Base-by-base conservation (phyloP, 53 echinoderm and acorn worm genomes). In the Patiria pectinifera region DNA sequence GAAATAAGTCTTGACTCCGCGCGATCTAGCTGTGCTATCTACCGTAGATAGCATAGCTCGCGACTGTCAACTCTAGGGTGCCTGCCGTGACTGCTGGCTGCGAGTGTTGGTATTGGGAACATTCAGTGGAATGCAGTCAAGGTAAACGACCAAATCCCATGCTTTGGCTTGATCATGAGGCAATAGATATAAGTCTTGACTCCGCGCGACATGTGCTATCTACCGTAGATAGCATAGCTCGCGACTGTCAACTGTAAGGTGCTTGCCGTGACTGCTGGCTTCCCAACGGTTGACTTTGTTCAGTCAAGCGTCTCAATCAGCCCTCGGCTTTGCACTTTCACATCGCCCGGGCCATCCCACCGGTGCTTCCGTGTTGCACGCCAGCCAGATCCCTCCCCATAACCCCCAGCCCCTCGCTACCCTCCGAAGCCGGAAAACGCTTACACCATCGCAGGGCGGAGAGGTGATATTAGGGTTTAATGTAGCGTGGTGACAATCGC, bases 401-500 rank as follows among this genome's bases (percentile, higher is more conserved):
- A 60, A 3, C 19, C 66, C 19, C 15, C 10, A 16, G 19, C 15
- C 14, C 79, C 79, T 78, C 24, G 9, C 12, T 78, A 45, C 3
- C 79, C 79, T 78, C 79, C 18, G 2, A 66, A 86, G 92, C 92
- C 87, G 87, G 92, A 86, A 86, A 92, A 87, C 87, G 87, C 93
- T 87, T 93, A 93, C 87, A 93, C 93, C 82, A 93, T 93, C 77
- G 91, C 76, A 59, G 83, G 82, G 80, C 69, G 75, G 86, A 81
- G 87, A 83, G 93, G 93, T 88, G 93, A 93, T 87, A 93, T 93
- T 88, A 78, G 83, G 88, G 93, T 93, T 87, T 47, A 93, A 93
- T 93, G 87, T 93, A 93, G 87, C 93, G 83, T 93, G 88, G 88
- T 87, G 70, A 79, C 76, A 83, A 71, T 93, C 82, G 87, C 72